Percentiles rank a stretch among this genome's conserved stretches.
Evolutionary conservation across 1,140 invertebrate species (phyloP).

Genomic region (Psilanteris sp.): DNA sequence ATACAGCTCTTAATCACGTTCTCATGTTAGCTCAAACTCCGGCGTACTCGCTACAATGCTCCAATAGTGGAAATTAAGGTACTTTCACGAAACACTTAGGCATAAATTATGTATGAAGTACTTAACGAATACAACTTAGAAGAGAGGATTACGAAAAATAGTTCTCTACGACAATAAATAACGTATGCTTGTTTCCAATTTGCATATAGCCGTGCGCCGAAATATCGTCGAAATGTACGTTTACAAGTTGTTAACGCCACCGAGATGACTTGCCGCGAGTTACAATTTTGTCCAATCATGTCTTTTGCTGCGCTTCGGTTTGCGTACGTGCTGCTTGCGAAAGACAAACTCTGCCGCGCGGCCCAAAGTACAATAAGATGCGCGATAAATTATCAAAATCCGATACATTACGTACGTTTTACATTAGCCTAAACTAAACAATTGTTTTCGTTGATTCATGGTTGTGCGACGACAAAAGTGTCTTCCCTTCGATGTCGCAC

Average conservation of each 20-base stretch:
- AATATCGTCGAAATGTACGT: too few relatives aligned
- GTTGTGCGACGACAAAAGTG: slow-evolving; percentile 7
- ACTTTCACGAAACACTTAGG: slow-evolving; percentile 28
- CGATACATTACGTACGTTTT: slow-evolving; percentile 7
- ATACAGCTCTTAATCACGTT: slow-evolving; percentile 21
- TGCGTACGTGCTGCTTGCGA: neutral
- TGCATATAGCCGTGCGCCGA: too few relatives aligned
- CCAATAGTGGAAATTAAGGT: slow-evolving; percentile 9
- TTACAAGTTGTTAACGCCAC: too few relatives aligned
- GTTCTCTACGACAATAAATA: slow-evolving; percentile 21
- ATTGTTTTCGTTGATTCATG: slow-evolving; percentile 22
- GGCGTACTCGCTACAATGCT: too few relatives aligned
- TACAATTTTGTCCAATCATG: too few relatives aligned
- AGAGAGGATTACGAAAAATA: slow-evolving; percentile 7
- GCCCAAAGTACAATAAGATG: neutral
- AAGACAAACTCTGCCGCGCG: neutral
- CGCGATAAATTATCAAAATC: slow-evolving; percentile 23
- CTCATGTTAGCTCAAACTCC: too few relatives aligned
- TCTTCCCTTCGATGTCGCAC: slow-evolving; percentile 1
- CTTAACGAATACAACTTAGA: slow-evolving; percentile 22
- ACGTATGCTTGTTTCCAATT: too few relatives aligned
- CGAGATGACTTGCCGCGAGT: too few relatives aligned
- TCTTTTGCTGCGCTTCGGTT: too few relatives aligned
- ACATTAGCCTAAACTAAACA: slow-evolving; percentile 14
- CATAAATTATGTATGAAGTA: slow-evolving; percentile 26